Base-by-base conservation (phyloP, 92 coral and sea anemone species). In the Anthopleura xanthogrammica region DNA sequence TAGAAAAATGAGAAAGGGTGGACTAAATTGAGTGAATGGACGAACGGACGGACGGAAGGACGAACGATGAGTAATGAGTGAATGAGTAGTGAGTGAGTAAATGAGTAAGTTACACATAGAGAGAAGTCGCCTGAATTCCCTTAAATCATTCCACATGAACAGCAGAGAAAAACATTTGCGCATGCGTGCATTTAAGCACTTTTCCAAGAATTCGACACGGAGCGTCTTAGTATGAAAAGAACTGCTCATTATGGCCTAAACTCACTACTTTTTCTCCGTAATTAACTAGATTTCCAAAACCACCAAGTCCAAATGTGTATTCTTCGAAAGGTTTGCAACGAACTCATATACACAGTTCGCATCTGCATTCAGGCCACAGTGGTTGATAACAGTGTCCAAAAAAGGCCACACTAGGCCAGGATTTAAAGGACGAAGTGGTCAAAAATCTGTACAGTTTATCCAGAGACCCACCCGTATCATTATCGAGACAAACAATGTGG, bases 401-500 rank as follows among this genome's bases (percentile, higher is more conserved):
- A 83, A 85, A 65, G 98, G 98, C 76, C 83, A 85, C n/a, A 90
- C 89, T 60, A 92, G 98, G 75, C 95, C 95, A 79, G 95, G 95
- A 11, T 88, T 86, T 91, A 93, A 93, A 71, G 98, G 90, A 41
- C 84, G 86, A 60, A 88, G 86, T 48, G 98, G 98, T 36, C 85
- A 86, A 57, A 89, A 80, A 85, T 87, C 93, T 19, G 93, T 88
- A 40, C 98, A 93, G 81, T 93, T 93, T 71, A 89, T 93, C 71
- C 90, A 89, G 64, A 84, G 98, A 73, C 91, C 98, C 24, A 87
- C 98, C 20, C 83, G 88, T 77, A 89, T 93, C 52, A 92, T 93
- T 40, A 93, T 93, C 43, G 90, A 90, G 76, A 87, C 97, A 7
- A 81, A 86, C 60, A 87, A 86, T 78, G 92, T 93, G 41, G 83